Evolutionary conservation across 2,797 vertebrate species (phyloP).

Genomic region (Carapus acus): DNA sequence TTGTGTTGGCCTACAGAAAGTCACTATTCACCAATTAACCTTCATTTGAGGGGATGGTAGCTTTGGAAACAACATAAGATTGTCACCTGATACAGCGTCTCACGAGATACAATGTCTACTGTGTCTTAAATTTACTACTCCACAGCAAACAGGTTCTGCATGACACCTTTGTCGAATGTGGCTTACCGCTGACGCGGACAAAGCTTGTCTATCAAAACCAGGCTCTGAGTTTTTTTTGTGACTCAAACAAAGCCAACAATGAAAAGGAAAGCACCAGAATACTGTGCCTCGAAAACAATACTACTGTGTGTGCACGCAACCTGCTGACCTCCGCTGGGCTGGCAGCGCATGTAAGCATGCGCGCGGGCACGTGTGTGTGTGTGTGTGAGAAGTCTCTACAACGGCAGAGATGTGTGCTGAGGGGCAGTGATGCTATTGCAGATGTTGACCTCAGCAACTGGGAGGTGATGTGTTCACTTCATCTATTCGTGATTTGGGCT

Average conservation of each 20-base stretch:
- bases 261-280: constrained; percentile 64
- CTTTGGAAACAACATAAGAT: constrained; percentile 8
- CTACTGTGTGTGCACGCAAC: constrained; percentile 42
- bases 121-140: constrained; percentile 13
- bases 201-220: constrained; percentile 34
- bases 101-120: constrained; percentile 5
- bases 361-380: constrained; percentile 14
- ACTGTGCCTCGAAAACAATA: constrained; percentile 42
- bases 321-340: constrained; percentile 59
- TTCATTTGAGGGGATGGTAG: constrained; percentile 5
- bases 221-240: constrained; percentile 40
- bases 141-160: constrained; percentile 8
- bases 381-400: constrained; percentile 12
- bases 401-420: constrained; percentile 31
- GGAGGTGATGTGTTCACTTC: constrained; percentile 8
- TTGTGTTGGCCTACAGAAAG: not conserved
- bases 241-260: constrained; percentile 48
- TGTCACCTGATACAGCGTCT: constrained; percentile 8
- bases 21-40: no score
- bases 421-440: constrained; percentile 22
- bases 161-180: constrained; percentile 22
- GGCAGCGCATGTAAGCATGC: constrained; percentile 5
- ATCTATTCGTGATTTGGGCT: no score
- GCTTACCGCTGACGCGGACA: constrained; percentile 29
- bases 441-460: constrained; percentile 11